These are phyloP conservation scores for Acanthiza pusilla DNA, from an alignment of 2,797 vertebrate genomes.

Conservation along the genomic window DNA sequence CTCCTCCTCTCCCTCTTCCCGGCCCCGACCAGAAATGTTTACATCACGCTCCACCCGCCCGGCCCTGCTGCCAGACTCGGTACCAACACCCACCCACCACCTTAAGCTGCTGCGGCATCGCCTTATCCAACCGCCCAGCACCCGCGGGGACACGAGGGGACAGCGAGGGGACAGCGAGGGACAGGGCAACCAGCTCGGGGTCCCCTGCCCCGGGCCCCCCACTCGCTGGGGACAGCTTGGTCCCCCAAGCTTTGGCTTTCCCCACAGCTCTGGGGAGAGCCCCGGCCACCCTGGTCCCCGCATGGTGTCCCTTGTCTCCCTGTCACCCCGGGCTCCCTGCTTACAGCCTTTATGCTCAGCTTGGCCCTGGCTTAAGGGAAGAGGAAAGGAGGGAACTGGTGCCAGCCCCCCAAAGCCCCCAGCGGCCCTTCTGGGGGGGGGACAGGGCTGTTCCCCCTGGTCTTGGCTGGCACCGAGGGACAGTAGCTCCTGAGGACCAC, in stretches of 20 bases:
- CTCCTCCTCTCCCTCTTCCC: background rate
- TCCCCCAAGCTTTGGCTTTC: background rate
- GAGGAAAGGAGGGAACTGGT: background rate
- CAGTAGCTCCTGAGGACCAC: background rate
- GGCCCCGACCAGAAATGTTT: slow-evolving; percentile 34
- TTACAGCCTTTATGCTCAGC: background rate
- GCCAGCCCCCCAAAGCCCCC: background rate
- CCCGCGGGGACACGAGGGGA: background rate
- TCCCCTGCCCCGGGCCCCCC: background rate
- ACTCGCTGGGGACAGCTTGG: background rate
- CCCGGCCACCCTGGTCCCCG: background rate
- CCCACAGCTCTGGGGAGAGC: background rate
- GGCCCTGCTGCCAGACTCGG: background rate
- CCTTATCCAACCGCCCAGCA: slow-evolving; percentile 50
- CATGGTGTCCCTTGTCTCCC: accelerated
- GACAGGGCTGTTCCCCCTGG: background rate
- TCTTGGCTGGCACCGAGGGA: background rate
- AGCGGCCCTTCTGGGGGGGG: background rate
- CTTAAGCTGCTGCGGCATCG: slow-evolving; percentile 61
- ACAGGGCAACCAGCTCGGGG: background rate
- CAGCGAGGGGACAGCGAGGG: background rate
- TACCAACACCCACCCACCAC: slow-evolving; percentile 34
- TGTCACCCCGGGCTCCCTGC: background rate
- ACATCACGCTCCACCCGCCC: slow-evolving; percentile 16
- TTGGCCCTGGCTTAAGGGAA: background rate